Evolutionary conservation across 1,140 invertebrate species (phyloP).

Genomic region (Andrena cerasifolii): DNA sequence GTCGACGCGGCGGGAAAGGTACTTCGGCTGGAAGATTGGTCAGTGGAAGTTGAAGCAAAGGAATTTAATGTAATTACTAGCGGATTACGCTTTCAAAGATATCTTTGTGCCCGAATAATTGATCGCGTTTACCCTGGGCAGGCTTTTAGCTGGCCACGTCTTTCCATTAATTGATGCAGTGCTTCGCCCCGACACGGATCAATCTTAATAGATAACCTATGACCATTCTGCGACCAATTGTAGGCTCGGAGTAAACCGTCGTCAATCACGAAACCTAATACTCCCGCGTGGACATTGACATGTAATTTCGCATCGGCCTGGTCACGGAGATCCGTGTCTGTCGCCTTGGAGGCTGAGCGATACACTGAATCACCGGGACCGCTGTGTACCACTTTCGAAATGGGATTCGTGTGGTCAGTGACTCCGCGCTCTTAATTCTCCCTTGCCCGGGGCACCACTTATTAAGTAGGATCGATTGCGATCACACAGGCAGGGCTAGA

Average conservation of each 20-base stretch:
- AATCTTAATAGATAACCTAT: constrained; percentile 60
- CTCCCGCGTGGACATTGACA: constrained; percentile 58
- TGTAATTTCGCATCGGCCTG: constrained; percentile 62
- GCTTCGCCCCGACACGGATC: constrained; percentile 54
- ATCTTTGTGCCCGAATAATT: neutral
- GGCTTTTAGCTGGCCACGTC: neutral
- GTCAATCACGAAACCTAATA: constrained; percentile 67
- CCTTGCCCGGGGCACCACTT: neutral
- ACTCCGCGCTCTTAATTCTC: constrained; percentile 3
- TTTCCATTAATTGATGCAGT: constrained; percentile 53
- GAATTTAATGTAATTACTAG: no score
- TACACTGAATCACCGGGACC: constrained; percentile 7
- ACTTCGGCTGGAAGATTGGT: no score
- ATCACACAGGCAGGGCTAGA: neutral
- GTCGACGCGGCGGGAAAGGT: no score
- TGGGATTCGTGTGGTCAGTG: neutral
- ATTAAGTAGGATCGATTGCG: neutral
- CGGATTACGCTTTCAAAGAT: no score
- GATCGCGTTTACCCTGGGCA: neutral
- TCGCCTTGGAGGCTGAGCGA: constrained; percentile 1
- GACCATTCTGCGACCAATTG: constrained; percentile 52
- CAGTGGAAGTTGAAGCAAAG: no score
- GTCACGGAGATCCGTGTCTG: constrained; percentile 27
- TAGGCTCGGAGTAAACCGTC: constrained; percentile 47
- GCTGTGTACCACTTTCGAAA: neutral